Conservation (phyloP, 2,888 invertebrate species). For the Dolichopus griseipennis region DNA sequence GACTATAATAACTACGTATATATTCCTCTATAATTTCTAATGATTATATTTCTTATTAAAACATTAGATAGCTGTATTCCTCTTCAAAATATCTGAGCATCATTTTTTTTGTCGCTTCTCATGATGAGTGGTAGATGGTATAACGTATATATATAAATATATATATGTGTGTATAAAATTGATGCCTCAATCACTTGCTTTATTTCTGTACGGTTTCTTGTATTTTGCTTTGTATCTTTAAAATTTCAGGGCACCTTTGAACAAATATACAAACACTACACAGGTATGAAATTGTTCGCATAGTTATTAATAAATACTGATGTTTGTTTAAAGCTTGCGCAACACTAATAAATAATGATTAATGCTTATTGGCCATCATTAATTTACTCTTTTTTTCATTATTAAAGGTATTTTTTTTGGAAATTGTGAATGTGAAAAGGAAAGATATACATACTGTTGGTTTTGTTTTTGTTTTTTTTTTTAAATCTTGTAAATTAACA, state of each 20-base stretch:
- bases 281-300: background rate
- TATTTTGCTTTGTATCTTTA: background rate
- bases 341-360: constrained; percentile 24
- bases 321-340: constrained; percentile 23
- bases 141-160: background rate
- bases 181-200: background rate
- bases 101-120: no score
- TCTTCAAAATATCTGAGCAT: no score
- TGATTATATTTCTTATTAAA: no score
- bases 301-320: constrained; percentile 12
- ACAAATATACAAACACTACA: background rate
- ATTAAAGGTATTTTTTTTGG: no score
- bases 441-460: no score
- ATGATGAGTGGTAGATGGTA: no score
- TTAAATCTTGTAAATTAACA: no score
- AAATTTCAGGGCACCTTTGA: background rate
- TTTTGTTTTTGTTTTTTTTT: no score
- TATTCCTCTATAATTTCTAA: no score
- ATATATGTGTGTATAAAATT: background rate
- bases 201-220: background rate
- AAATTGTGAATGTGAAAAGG: no score
- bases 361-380: constrained; percentile 24
- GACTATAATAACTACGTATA: no score
- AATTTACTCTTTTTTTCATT: background rate
- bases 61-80: no score